phyloP scores from a whole-genome alignment of 2,888 invertebrate genomes.

The Polydrusus cervinus region DNA sequence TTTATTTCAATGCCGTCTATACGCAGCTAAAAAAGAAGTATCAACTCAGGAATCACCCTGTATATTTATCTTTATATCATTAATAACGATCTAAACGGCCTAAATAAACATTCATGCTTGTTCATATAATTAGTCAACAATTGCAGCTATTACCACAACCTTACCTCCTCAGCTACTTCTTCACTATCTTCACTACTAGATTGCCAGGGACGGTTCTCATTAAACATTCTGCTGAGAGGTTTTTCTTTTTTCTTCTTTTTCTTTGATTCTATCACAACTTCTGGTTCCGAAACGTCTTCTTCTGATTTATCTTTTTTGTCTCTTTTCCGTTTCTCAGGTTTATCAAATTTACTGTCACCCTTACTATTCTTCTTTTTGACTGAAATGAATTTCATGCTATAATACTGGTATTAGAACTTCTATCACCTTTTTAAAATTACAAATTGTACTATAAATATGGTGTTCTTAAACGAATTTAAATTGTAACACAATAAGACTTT shows the following conservation, averaged over 20 bases:
- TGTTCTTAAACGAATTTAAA: too few relatives aligned
- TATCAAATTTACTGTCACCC: conserved; percentile 59
- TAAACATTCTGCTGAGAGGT: conserved; percentile 68
- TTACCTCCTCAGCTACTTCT: conserved; percentile 66
- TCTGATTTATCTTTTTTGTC: conserved; percentile 57
- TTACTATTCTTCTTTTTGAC: conserved; percentile 52
- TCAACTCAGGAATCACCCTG: too few relatives aligned
- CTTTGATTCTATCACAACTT: conserved; percentile 68
- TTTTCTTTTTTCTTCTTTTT: conserved; percentile 69
- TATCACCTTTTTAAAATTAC: too few relatives aligned
- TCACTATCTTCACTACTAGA: conserved; percentile 75
- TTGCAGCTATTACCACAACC: neutral
- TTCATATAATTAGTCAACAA: too few relatives aligned
- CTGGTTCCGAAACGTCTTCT: conserved; percentile 64
- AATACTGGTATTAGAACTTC: too few relatives aligned
- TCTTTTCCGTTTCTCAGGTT: conserved; percentile 66
- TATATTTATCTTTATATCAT: too few relatives aligned
- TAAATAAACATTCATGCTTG: too few relatives aligned
- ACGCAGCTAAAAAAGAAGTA: too few relatives aligned
- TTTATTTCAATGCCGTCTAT: too few relatives aligned
- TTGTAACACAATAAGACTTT: too few relatives aligned
- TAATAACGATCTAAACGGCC: too few relatives aligned
- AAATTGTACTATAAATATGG: too few relatives aligned
- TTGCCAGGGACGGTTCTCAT: conserved; percentile 75
- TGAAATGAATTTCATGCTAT: neutral